Base-by-base conservation (phyloP, 2,113 vertebrate genomes). In the Pungitius pungitius region DNA sequence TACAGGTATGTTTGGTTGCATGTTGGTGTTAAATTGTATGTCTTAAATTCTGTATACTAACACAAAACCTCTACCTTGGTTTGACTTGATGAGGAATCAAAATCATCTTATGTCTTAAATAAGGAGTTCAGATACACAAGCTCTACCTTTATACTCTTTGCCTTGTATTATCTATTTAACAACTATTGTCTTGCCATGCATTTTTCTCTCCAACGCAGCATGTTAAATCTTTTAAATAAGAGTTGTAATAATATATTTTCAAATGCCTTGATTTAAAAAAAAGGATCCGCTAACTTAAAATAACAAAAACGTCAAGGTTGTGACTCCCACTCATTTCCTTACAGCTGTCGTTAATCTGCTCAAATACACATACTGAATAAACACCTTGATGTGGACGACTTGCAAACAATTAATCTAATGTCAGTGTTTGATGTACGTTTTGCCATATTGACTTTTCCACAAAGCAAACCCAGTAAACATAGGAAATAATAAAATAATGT, bases 391-490 rank as follows among this genome's bases (percentile, higher is more conserved):
- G 55, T 42, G 54, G 37, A 45, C 1, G 15, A 55, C 72, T 33
- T 58, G 18, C 33, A 5, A 35, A 73, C 60, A 82, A 15, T 61
- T 35, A 64, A 45, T 81, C 9, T 35, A 56, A 67, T 54, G 73
- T 14, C 49, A 8, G 26, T 80, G 77, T 80, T 81, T 75, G 69
- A 73, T 61, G 43, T 72, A 14, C 13, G 3, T 62, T 22, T 2
- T 15, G 61, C 42, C 35, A 33, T 78, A 70, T 80, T 69, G 73
- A 85, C 78, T 75, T 80, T 81, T 72, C 78, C 79, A 77, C 30
- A 52, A 27, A 26, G 35, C 65, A 81, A 59, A 65, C 59, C 27
- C 66, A 11, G 62, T 75, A 69, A 27, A 54, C 39, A 47, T 39
- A 57, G 64, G 3, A 75, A 77, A 73, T 33, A 45, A 69, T 22